Evolutionary conservation across 2,113 vertebrate species (phyloP), one percentile per base, ranked within the genome.

Genomic region (Pituophis catenifer): DNA sequence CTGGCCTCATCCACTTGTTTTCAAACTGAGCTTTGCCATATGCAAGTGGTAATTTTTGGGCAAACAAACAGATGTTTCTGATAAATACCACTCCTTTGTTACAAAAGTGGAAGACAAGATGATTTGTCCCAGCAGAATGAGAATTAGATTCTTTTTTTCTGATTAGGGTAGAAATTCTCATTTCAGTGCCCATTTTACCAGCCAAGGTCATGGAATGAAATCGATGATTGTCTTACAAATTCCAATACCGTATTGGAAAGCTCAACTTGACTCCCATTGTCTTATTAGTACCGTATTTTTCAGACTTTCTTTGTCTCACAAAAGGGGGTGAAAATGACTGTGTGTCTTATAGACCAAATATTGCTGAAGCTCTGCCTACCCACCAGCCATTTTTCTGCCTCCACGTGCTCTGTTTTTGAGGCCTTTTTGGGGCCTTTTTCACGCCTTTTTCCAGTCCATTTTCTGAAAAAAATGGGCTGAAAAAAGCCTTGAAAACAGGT

Each of bases 91-190:
- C 23, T 75, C 81, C 23, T 90, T 65, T 90, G 2, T 3, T 12
- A 33, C 23, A 90, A 48, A 15, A 52, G 9, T 59, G 55, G 33
- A 24, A 33, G 44, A 21, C 81, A 89, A 85, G 38, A 52, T 33
- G 38, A 52, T 57, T n/a, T 86, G 55, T 53, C 92, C 48, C 17
- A 17, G 54, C 10, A 10, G 70, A 86, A 70, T 81, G 88, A 44
- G 75, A 23, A 93, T 59, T 93, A 52, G 54, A 86, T 90, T 53
- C n/a, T 1, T 57, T 57, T 17, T 62, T 33, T 21, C n/a, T 55
- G 88, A 93, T 81, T 91, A 87, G 65, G 38, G n/a, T 86, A 53
- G 19, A 90, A n/a, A 86, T 90, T 62, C 62, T 54, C 89, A 57
- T 86, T 93, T 53, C 89, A 53, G 92, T 29, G 57, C 17, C 44